A percentile compares a stretch with the other conserved stretches of the same genome.
These are phyloP conservation scores for Hypotaenidia philippensis DNA, from an alignment of 2,797 vertebrate species.

Conservation along the genomic window DNA sequence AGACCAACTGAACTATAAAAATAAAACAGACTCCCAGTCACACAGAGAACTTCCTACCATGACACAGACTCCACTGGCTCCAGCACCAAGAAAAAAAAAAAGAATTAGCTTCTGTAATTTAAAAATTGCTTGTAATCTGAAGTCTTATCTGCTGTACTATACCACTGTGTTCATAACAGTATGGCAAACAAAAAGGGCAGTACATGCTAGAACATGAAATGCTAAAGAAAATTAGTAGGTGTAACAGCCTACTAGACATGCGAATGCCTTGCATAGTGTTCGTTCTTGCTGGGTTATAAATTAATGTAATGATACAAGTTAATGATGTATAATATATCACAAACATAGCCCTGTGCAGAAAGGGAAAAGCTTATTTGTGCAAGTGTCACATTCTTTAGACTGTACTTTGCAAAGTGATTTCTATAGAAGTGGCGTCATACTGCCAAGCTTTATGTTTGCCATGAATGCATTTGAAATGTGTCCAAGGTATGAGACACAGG, in stretches of 20 bases:
- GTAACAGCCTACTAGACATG: constrained; percentile 17
- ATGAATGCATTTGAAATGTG: not conserved
- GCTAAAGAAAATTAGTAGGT: constrained; percentile 50
- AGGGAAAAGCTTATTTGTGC: constrained; percentile 23
- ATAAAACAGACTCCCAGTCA: constrained; percentile 26
- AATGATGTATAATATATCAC: constrained; percentile 22
- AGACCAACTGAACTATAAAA: constrained; percentile 6
- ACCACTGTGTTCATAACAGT: not conserved
- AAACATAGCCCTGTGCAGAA: not conserved
- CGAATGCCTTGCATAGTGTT: constrained; percentile 35
- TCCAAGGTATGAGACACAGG: not conserved
- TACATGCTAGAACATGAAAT: constrained; percentile 44
- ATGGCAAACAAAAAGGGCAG: constrained; percentile 7
- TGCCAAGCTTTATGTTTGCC: not conserved
- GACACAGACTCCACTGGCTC: constrained; percentile 17
- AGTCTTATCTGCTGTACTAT: not conserved
- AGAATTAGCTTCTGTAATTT: not conserved
- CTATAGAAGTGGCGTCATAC: not conserved
- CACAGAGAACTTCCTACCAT: constrained; percentile 24
- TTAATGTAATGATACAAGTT: constrained; percentile 43
- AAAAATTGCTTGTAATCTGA: not conserved
- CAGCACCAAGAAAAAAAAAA: not conserved
- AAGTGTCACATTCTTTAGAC: not conserved
- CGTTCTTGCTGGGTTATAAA: constrained; percentile 46
- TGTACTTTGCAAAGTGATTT: not conserved